phyloP scores from a whole-genome alignment of 1,140 invertebrate genomes.

The Apis dorsata region DNA sequence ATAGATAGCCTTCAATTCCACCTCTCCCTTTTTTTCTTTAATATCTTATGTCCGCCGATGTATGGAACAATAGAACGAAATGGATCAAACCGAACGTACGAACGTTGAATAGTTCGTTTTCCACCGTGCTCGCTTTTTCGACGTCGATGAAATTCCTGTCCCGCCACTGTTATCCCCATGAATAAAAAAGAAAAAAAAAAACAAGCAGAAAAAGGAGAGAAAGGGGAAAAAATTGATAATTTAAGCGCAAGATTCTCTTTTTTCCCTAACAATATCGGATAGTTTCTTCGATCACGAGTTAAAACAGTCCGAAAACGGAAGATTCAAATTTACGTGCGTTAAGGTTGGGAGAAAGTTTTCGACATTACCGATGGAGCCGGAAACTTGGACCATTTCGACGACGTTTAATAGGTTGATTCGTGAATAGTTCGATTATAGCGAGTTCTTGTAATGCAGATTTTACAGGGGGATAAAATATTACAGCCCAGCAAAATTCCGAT shows the following conservation, averaged over 20 bases:
- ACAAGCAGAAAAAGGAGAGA: too few relatives aligned
- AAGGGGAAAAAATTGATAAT: not conserved
- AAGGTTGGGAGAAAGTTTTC: constrained; percentile 3
- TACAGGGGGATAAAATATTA: constrained; percentile 2
- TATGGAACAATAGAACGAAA: constrained; percentile 11
- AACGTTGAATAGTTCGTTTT: constrained; percentile 26
- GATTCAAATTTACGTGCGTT: constrained; percentile 15
- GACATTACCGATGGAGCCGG: constrained; percentile 16
- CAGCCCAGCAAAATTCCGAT: not conserved
- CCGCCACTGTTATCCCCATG: not conserved
- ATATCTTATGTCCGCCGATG: constrained; percentile 9
- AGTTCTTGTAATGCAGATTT: constrained; percentile 6
- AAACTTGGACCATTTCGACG: constrained; percentile 32
- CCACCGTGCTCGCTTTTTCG: constrained; percentile 16
- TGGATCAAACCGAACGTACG: not conserved
- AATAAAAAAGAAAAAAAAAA: not conserved
- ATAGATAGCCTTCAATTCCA: not conserved
- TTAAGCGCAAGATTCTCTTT: not conserved
- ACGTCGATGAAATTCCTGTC: constrained; percentile 6
- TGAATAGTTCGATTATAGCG: constrained; percentile 25
- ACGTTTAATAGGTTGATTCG: constrained; percentile 30
- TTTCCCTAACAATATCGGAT: not conserved
- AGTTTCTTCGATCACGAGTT: not conserved
- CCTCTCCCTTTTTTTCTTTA: not conserved
- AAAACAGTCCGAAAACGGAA: not conserved